Evolutionary conservation across 2,113 vertebrate species (phyloP).

Genomic region (Tragulus kanchil): DNA sequence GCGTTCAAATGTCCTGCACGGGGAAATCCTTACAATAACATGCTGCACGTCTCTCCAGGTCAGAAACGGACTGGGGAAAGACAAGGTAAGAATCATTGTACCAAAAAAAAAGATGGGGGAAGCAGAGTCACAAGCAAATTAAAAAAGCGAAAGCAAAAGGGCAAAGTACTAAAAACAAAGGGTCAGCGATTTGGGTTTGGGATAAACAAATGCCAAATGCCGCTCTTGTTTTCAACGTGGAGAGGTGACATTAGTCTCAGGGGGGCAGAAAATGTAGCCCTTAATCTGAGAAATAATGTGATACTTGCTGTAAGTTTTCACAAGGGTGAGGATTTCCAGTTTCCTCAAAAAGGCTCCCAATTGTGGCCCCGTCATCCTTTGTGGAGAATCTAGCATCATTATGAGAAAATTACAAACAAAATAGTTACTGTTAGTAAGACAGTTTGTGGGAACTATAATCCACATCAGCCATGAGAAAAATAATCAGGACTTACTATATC

Average conservation of each 20-base stretch:
- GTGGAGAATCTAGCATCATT: background rate
- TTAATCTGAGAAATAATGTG: constrained; percentile 38
- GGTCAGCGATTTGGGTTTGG: constrained; percentile 68
- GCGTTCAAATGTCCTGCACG: constrained; percentile 97
- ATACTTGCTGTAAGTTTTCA: background rate
- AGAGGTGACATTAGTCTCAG: constrained; percentile 50
- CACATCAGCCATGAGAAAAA: background rate
- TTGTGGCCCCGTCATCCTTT: background rate
- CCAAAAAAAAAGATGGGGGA: constrained; percentile 80
- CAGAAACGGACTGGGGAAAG: constrained; percentile 92
- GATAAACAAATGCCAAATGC: constrained; percentile 66
- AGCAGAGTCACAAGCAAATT: constrained; percentile 82
- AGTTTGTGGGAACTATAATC: background rate
- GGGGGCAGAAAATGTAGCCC: constrained; percentile 57
- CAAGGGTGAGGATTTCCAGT: constrained; percentile 41
- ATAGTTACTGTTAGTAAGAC: background rate
- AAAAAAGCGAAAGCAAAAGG: constrained; percentile 78
- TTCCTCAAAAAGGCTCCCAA: constrained; percentile 46
- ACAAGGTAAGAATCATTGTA: constrained; percentile 85
- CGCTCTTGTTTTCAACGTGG: constrained; percentile 56
- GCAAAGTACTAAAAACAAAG: constrained; percentile 77
- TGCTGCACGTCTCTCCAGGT: constrained; percentile 99
- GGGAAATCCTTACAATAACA: constrained; percentile 99
- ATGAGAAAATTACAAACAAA: background rate
- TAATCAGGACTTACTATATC: background rate